Evolutionary conservation across 1,140 invertebrate species (phyloP), one percentile per base, ranked within the genome.

Genomic region (Propsilocerus akamusi): DNA sequence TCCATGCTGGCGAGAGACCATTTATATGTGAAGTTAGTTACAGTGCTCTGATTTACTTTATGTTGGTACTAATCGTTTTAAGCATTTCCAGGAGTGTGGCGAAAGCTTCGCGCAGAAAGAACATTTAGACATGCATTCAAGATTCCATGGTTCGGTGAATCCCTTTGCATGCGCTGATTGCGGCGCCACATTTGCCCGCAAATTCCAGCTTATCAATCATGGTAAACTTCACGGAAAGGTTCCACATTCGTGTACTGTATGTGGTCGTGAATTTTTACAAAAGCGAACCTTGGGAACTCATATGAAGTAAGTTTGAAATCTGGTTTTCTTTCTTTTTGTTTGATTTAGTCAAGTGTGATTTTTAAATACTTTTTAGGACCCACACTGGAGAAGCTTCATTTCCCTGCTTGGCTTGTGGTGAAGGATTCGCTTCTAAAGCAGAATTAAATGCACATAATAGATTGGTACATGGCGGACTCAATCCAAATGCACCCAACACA

Each of bases 81-180:
- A 34, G 11, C 17, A 34, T 34, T 34, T 5, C 11, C 75, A 76
- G 56, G 79, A 87, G 52, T 92, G 88, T 65, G 85, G 84, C 14
- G 88, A 92, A 62, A 86, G 84, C 30, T 92, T 92, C 65, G 83
- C 82, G 4, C 80, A 84, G 57, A 83, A 86, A 66, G 83, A 82
- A 63, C 78, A 81, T 56, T 65, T 83, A 41, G 78, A 76, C 59
- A 83, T 83, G 81, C 81, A 85, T 67, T 83, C 81, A 56, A 66
- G 79, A 50, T 86, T 87, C 67, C 84, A 87, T 63, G 84, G 84
- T n/a, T 85, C 83, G n/a, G 67, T 83, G 49, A 82, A 81, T 64
- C 82, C 84, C 48, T 87, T 83, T 60, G 81, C 81, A 34, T 87
- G 84, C 58, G 69, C 72, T 14, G 81, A 86, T 58, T 87, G 83